Percentiles rank a stretch among this genome's conserved stretches.
phyloP scores from a whole-genome alignment of 2,888 invertebrate species.

The Megaustenia siamemsis region DNA sequence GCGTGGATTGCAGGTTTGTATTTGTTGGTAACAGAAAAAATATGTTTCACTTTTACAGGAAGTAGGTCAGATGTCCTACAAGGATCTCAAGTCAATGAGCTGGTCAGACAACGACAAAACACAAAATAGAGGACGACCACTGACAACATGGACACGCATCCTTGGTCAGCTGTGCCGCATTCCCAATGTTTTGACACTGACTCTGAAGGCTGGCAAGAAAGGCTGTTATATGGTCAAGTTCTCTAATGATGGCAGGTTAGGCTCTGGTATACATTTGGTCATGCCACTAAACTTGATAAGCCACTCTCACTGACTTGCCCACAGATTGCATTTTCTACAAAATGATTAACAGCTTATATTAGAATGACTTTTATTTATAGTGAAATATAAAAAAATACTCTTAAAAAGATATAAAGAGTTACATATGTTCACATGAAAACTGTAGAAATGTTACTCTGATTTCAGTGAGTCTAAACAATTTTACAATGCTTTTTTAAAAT shows the following conservation, averaged over 20 bases:
- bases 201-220: slow-evolving; percentile 74
- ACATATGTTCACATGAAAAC: no score
- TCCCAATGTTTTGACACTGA: slow-evolving; percentile 81
- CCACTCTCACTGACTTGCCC: no score
- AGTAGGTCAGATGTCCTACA: slow-evolving; percentile 71
- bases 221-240: slow-evolving; percentile 79
- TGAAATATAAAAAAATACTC: no score
- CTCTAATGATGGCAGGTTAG: slow-evolving; percentile 79
- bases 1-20: no score
- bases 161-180: slow-evolving; percentile 84
- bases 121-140: slow-evolving; percentile 54
- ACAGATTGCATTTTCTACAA: no score
- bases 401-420: no score
- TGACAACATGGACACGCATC: slow-evolving; percentile 82
- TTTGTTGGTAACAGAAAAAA: slow-evolving; percentile 80
- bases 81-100: slow-evolving; percentile 72
- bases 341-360: no score
- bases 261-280: not conserved
- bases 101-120: slow-evolving; percentile 63
- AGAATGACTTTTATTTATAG: no score
- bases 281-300: not conserved
- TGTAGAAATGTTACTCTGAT: no score
- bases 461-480: no score
- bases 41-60: slow-evolving; percentile 68
- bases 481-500: no score